Conservation (phyloP, 2,797 vertebrate species). For the Xenopus petersii region DNA sequence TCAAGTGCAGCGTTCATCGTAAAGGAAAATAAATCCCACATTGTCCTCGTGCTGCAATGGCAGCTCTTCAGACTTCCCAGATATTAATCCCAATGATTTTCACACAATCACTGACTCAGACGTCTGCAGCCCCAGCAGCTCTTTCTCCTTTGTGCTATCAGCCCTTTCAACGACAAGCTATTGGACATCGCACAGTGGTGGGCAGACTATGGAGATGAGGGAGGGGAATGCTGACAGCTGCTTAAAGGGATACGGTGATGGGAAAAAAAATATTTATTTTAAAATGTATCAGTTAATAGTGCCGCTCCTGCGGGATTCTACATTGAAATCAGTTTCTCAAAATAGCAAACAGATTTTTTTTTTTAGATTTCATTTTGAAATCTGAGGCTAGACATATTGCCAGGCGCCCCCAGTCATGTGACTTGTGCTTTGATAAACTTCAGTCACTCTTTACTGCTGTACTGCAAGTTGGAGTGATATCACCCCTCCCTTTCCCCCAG, state of each 20-base stretch:
- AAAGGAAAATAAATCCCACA: conserved; percentile 50
- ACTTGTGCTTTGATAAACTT: no score
- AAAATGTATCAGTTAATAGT: no score
- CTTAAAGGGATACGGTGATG: background rate
- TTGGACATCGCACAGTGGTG: conserved; percentile 62
- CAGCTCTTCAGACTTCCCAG: conserved; percentile 50
- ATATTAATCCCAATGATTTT: conserved; percentile 65
- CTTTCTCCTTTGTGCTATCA: conserved; percentile 61
- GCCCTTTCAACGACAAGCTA: conserved; percentile 59
- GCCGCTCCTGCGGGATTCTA: no score
- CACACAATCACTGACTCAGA: conserved; percentile 70
- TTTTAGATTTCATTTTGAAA: no score
- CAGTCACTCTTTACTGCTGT: no score
- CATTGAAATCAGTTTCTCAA: no score
- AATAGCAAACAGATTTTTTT: no score
- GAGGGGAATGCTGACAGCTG: conserved; percentile 56
- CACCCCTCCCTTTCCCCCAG: no score
- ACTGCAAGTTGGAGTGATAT: no score
- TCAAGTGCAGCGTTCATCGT: conserved; percentile 42
- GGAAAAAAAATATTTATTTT: no score
- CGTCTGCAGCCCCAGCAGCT: conserved; percentile 68
- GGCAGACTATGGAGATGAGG: conserved; percentile 50
- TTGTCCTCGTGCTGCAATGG: conserved; percentile 47
- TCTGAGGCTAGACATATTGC: no score
- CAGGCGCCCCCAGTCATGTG: no score